Evolutionary conservation across 2,113 vertebrate genomes (phyloP), one percentile per base, ranked within the genome.

Genomic region (Catharus fuscescens): DNA sequence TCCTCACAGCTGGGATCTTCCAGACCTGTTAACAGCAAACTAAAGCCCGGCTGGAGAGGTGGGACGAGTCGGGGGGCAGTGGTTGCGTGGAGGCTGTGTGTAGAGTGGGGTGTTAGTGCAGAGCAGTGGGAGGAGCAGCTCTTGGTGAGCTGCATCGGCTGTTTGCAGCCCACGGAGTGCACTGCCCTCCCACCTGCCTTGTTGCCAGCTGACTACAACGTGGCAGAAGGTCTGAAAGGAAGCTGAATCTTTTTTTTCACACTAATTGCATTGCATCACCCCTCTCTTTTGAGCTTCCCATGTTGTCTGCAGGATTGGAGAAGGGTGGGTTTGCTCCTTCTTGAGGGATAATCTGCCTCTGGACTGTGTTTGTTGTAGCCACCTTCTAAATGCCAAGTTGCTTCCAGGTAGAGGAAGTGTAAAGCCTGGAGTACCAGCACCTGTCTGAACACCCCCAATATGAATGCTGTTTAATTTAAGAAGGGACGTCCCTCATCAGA

Each of bases 151-250:
- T 3, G 5, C 81, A 47, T 57, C 0, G 4, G 76, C 77, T 95
- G 53, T 23, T 81, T 3, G 8, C 82, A 85, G 88, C 92, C 95
- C 65, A 64, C 38, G 0, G 81, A 87, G 18, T 81, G 61, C 82
- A n/a, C 71, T 32, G 14, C 53, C 61, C 62, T 93, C 92, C 80
- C 62, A 36, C 14, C n/a, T 73, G 64, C 89, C 67, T 73, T 2
- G 0, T 52, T 0, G 4, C 47, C 48, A 89, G 73, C 77, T 7
- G 0, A 7, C 38, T 86, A 2, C 2, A 1, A 56, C 57, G 45
- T 93, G 70, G 78, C 65, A 81, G 84, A 94, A 93, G 80, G 83
- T 70, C 73, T 92, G 65, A 73, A 62, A 91, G 69, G 61, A 84
- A 56, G 48, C 74, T 66, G 70, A 71, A 81, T 87, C 4, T 15